Evolutionary conservation across 2,888 invertebrate genomes (phyloP), one percentile per base, ranked within the genome.

Genomic region (Drosophila infuscata): DNA sequence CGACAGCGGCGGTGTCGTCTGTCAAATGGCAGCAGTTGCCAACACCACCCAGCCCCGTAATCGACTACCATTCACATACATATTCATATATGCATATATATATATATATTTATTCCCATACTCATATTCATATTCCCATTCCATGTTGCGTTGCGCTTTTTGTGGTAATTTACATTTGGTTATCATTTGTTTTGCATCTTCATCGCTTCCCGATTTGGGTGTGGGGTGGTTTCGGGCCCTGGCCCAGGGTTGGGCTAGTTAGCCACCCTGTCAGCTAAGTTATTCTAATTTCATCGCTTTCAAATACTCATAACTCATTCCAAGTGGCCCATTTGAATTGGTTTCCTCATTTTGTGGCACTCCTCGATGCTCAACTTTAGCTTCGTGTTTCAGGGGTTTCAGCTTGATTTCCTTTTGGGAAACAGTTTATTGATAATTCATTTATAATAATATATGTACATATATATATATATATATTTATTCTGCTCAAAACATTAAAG

Each of bases 161-260:
- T 88, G 83, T 88, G 88, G 83, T 83, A 88, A 83, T 83, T 83
- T 83, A 89, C 87, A 83, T 83, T 83, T 83, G 43, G 68, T 20
- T 86, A 88, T 83, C 83, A 63, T 43, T 29, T 20, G 48, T 48
- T 60, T 80, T 38, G 49, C 69, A 88, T 82, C 88, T 83, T 61
- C 46, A 66, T 41, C 46, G 52, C 33, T 29, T 25, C 43, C 17
- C 32, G 58, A 20, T 48, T 25, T 15, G 36, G n/a, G 36, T 56
- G 57, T 38, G 65, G 76, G 67, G 75, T 71, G 61, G 77, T 52
- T 80, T 35, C 43, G 11, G n/a, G 17, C 32, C 15, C 4, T 11
- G 5, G 30, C 38, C 25, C 51, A 35, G 76, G 71, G 66, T 67
- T 30, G 70, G 70, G 51, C 63, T 51, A 64, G 63, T 61, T 57